Percentiles rank a stretch among this genome's conserved stretches.
phyloP scores from a whole-genome alignment of 1,140 invertebrate genomes.

The Bombus cullumanus region DNA sequence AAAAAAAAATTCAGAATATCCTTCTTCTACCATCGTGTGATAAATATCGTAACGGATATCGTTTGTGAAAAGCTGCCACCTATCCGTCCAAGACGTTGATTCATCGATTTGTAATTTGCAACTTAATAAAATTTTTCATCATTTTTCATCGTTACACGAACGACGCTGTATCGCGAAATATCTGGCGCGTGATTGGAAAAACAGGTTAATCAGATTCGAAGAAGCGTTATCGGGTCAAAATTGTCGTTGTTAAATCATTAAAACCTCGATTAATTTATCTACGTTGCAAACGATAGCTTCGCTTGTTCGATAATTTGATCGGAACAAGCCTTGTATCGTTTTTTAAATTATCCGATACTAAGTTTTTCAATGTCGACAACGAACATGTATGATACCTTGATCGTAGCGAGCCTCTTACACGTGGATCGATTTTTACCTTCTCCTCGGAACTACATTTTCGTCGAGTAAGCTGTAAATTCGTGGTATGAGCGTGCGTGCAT shows the following conservation, averaged over 20 bases:
- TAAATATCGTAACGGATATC: no score
- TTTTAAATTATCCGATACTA: not conserved
- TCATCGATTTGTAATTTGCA: no score
- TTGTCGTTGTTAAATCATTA: not conserved
- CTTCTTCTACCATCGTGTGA: no score
- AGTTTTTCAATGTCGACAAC: not conserved
- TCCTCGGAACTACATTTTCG: slow-evolving; percentile 30
- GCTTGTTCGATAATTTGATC: not conserved
- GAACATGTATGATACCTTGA: slow-evolving; percentile 27
- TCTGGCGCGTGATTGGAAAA: not conserved
- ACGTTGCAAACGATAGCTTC: slow-evolving; percentile 3
- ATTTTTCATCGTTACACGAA: no score
- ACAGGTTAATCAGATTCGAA: not conserved
- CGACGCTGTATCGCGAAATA: not conserved
- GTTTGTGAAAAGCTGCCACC: no score
- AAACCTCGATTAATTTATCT: not conserved
- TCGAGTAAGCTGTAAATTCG: slow-evolving; percentile 35
- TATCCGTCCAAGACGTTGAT: no score
- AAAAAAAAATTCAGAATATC: not conserved
- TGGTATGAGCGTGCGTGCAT: slow-evolving; percentile 31
- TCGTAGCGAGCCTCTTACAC: slow-evolving; percentile 27
- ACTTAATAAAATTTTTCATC: no score
- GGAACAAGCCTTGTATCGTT: not conserved
- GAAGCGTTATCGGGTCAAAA: not conserved
- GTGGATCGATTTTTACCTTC: slow-evolving; percentile 39